Evolutionary conservation across 2,797 vertebrate species (phyloP), one percentile per base, ranked within the genome.

Genomic region (Champsocephalus gunnari): DNA sequence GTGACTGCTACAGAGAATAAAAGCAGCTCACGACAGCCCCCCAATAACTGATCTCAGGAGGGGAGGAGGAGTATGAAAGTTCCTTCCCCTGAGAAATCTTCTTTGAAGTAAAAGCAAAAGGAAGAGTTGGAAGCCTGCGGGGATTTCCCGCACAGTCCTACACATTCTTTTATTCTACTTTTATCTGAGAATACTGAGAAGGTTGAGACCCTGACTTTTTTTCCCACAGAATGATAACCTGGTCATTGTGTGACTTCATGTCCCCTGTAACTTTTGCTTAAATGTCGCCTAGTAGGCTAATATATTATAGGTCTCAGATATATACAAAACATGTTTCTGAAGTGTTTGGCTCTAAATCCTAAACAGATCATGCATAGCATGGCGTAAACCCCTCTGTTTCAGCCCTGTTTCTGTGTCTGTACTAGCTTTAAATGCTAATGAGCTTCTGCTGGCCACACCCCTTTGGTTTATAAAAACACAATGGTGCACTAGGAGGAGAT

Each of bases 81-180:
- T 53, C n/a, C 28, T 62, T 75, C 73, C 84, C 73, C 73, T 51
- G 72, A 71, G 81, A 88, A 76, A 75, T 43, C 24, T 41, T 85
- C 79, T 89, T 89, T 90, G 87, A 91, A 88, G 83, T 86, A 77
- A 38, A 73, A 85, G 86, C 62, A 83, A 66, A 88, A 78, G 72
- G 56, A 79, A 71, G 73, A 66, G 72, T 70, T 65, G 9, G 14
- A 73, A 61, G 47, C 71, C 81, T 80, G 59, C 13, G 0, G 62
- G 81, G 75, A 82, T 48, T 73, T 71, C n/a, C 57, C 28, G 2
- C n/a, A n/a, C 67, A 53, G 19, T 61, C 79, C 71, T 8, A 61
- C 24, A 63, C 44, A 9, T 60, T 43, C 0, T 61, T 61, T 62
- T 32, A 62, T 54, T 73, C 59, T 60, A 57, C 47, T 57, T 70